Evolutionary conservation across 53 echinoderm and acorn worm genomes (phyloP), one percentile per base, ranked within the genome.

Genomic region (Echinometra lucunter): DNA sequence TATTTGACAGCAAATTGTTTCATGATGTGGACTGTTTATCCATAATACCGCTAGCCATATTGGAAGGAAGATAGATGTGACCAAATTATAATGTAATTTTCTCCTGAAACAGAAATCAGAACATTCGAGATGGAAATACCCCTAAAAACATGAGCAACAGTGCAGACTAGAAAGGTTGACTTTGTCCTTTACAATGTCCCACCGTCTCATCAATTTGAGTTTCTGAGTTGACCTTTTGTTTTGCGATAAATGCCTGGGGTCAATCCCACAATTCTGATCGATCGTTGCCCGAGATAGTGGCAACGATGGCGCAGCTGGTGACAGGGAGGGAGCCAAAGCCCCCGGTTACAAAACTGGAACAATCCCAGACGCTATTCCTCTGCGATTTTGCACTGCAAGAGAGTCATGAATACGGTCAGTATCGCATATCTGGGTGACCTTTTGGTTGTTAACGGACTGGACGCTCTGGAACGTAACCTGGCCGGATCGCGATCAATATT

Each of bases 241-340:
- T 40, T 6, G 38, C 21, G 42, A 78, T 12, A 42, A 38, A 17
- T 35, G 78, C 78, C 78, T 38, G 3, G 78, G 78, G 78, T 78
- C 78, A 42, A 78, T 35, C 42, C 42, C 6, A 23, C 78, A 40
- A 40, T 78, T 6, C 38, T 10, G 42, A 78, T 78, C 78, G 78
- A 78, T 78, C 17, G 78, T 21, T 78, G 40, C 78, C 78, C 78
- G 38, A 78, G 78, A 78, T 78, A 35, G 78, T 23, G 18, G 40
- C 78, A 78, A 78, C 78, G 42, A 78, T 78, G 78, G 78, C 78
- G 78, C 78, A 78, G 78, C 78, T 78, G 78, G 78, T 78, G 19
- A 38, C 38, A 19, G 38, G 78, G n/a, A n/a, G n/a, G 28, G 72
- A 32, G 35, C 34, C 13, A 72, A 7, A 30, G 16, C 78, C 78